These are phyloP conservation scores for Lagorchestes hirsutus DNA, from an alignment of 2,797 vertebrate genomes.

Conservation along the genomic window DNA sequence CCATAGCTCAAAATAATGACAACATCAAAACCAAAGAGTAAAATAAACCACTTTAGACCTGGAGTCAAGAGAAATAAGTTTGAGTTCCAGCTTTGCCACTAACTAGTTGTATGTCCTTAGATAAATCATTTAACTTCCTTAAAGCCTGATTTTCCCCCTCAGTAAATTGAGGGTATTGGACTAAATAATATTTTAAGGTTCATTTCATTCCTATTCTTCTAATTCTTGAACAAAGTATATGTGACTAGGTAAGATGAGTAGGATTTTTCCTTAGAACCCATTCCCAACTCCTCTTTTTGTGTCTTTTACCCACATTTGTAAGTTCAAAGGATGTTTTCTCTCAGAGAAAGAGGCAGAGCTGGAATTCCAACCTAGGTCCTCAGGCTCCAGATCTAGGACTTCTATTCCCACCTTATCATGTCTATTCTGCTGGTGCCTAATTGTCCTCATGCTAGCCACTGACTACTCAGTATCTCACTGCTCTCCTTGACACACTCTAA, in stretches of 20 bases:
- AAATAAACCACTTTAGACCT: background rate
- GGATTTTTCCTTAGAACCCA: background rate
- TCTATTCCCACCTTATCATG: background rate
- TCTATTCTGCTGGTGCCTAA: background rate
- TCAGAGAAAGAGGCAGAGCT: background rate
- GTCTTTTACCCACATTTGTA: background rate
- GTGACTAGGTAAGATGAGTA: background rate
- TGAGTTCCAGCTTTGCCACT: background rate
- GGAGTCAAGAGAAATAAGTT: background rate
- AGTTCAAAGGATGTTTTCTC: background rate
- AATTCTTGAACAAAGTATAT: background rate
- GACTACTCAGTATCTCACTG: background rate
- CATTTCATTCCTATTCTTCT: background rate
- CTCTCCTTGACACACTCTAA: background rate
- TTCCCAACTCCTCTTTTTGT: background rate
- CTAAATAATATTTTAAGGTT: background rate
- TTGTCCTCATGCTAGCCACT: background rate
- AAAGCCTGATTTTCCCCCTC: background rate
- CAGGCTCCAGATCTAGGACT: background rate
- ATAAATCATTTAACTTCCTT: background rate
- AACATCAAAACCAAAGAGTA: background rate
- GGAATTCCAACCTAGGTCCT: background rate
- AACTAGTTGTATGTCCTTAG: background rate
- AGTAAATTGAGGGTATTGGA: background rate
- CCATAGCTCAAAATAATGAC: background rate